Conservation (phyloP, 2,113 vertebrate species). For the Ictalurus furcatus region DNA sequence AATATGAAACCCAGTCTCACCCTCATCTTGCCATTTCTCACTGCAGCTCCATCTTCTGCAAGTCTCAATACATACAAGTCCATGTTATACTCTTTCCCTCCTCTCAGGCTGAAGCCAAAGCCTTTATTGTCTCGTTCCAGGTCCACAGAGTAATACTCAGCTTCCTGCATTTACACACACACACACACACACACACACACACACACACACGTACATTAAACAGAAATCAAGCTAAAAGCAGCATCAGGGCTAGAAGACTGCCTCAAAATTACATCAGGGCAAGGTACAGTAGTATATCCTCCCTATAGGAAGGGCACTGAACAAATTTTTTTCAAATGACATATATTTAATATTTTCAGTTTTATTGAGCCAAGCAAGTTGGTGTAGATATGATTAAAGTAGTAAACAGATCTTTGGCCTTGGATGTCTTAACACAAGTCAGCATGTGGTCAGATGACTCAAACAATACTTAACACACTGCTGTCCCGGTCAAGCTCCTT, state of each 20-base stretch:
- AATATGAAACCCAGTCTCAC: constrained; percentile 68
- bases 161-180: constrained; percentile 73
- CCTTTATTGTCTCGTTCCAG: constrained; percentile 95
- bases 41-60: constrained; percentile 94
- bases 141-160: constrained; percentile 96
- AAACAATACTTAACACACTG: neutral
- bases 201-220: constrained; percentile 14
- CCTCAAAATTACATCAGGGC: neutral
- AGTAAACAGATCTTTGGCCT: neutral
- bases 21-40: constrained; percentile 95
- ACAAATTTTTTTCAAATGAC: neutral
- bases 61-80: constrained; percentile 94
- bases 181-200: constrained; percentile 13
- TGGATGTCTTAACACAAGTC: neutral
- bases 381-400: neutral
- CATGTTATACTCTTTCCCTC: constrained; percentile 97
- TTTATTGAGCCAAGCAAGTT: neutral
- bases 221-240: neutral
- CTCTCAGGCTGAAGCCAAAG: constrained; percentile 96
- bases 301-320: neutral
- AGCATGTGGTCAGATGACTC: neutral
- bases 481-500: neutral
- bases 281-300: neutral
- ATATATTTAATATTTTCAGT: neutral
- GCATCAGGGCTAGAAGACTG: neutral